Conservation (phyloP, 2,113 vertebrate species). For the Theristicus caerulescens region DNA sequence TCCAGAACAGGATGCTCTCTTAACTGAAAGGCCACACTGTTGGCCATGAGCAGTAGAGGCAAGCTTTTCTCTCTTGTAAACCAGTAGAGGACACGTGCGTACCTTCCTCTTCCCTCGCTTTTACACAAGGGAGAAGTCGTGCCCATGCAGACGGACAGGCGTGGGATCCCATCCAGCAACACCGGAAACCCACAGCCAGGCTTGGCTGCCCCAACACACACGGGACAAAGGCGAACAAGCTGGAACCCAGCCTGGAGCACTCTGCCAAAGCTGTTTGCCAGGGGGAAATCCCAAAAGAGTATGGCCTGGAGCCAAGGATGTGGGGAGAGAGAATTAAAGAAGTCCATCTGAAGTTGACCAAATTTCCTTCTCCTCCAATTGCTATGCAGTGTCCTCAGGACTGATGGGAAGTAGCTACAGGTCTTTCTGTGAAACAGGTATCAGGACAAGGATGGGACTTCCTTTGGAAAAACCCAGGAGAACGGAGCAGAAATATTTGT, state of each 20-base stretch:
- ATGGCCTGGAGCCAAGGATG: slow-evolving; percentile 26
- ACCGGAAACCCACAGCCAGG: background rate
- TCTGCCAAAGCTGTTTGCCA: slow-evolving; percentile 39
- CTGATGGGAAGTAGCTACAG: background rate
- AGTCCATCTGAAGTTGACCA: background rate
- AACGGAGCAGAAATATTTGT: background rate
- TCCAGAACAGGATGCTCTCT: background rate
- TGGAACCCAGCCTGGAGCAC: slow-evolving; percentile 13
- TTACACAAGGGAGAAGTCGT: background rate
- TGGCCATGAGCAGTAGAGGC: background rate
- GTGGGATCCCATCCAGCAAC: background rate
- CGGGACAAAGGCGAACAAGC: slow-evolving; percentile 17
- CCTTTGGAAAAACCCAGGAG: background rate
- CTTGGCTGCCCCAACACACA: background rate
- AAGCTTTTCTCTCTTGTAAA: background rate
- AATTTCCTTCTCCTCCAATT: background rate
- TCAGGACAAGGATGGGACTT: background rate
- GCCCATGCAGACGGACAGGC: background rate
- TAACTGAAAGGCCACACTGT: background rate
- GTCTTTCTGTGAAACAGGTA: background rate
- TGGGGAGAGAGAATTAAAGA: background rate
- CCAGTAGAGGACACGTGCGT: fast-evolving
- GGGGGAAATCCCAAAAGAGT: slow-evolving; percentile 49
- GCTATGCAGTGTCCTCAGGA: background rate
- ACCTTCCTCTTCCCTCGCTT: background rate